A percentile compares a stretch with the other conserved stretches of the same genome.
These are phyloP conservation scores for Delichon dasypus DNA, from an alignment of 2,797 vertebrate genomes.

Conservation along the genomic window DNA sequence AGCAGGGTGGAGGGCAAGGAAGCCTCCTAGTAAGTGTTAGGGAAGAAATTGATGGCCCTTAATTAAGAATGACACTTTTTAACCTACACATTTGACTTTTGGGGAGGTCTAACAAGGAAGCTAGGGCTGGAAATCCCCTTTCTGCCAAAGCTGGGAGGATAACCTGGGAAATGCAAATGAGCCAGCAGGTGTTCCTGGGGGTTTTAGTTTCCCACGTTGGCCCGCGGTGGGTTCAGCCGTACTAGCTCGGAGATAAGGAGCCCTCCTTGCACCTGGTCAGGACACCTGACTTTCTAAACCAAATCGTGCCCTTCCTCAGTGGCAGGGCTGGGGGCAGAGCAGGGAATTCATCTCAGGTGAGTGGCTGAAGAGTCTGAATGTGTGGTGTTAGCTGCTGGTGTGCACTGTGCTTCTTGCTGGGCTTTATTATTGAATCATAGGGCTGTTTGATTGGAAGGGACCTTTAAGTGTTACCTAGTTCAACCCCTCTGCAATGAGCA, in stretches of 20 bases:
- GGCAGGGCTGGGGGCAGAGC: rapidly evolving
- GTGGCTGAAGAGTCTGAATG: not conserved
- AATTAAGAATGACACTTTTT: not conserved
- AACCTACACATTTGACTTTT: not conserved
- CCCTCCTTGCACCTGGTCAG: not conserved
- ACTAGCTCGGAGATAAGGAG: not conserved
- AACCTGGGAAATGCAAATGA: not conserved
- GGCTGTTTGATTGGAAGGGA: not conserved
- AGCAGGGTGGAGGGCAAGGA: not conserved
- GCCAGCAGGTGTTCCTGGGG: not conserved
- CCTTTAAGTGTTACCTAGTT: not conserved
- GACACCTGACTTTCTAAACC: not conserved
- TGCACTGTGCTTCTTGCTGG: not conserved
- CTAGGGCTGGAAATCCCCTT: not conserved
- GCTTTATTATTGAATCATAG: not conserved
- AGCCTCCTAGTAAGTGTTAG: not conserved
- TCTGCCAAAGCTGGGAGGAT: not conserved
- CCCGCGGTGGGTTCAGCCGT: not conserved
- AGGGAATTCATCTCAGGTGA: rapidly evolving
- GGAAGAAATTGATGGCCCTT: not conserved
- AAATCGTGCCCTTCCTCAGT: rapidly evolving
- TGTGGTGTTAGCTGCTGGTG: not conserved
- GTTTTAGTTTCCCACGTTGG: not conserved
- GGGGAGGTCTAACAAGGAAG: not conserved
- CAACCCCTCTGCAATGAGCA: not conserved